phyloP scores from a whole-genome alignment of 2,888 invertebrate genomes.

The Cryptophagus acutangulus region DNA sequence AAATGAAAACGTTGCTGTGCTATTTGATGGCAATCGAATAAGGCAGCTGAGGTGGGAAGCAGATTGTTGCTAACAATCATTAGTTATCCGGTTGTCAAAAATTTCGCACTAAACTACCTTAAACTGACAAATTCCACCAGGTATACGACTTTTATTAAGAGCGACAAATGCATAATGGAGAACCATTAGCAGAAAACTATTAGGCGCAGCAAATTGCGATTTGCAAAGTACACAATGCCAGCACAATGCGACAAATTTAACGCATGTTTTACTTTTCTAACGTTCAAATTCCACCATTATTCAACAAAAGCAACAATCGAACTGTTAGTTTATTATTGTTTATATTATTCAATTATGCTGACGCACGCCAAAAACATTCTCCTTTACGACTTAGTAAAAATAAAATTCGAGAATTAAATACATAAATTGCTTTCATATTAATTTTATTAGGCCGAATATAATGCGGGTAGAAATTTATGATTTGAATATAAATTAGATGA shows the following conservation, averaged over 20 bases:
- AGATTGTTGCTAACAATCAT: constrained; percentile 17
- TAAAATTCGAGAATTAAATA: not conserved
- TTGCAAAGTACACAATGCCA: constrained; percentile 14
- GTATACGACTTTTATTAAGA: constrained; percentile 7
- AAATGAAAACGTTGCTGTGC: too few relatives aligned
- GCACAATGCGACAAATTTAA: constrained; percentile 21
- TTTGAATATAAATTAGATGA: not conserved
- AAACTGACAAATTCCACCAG: constrained; percentile 17
- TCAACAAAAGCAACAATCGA: too few relatives aligned
- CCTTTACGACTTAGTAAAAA: too few relatives aligned
- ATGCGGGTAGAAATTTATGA: constrained; percentile 5
- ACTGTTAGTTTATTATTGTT: too few relatives aligned
- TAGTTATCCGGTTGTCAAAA: constrained; percentile 17
- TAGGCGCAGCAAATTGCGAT: constrained; percentile 15
- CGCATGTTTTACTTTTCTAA: constrained; percentile 12
- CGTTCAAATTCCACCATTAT: not conserved
- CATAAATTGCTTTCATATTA: constrained; percentile 5
- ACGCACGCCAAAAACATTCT: too few relatives aligned
- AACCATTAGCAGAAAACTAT: constrained; percentile 28
- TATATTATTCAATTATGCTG: too few relatives aligned
- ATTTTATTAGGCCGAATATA: not conserved
- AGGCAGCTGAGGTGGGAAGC: not conserved
- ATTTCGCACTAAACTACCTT: constrained; percentile 11
- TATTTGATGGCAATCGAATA: too few relatives aligned
- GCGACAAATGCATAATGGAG: constrained; percentile 19